A percentile compares a stretch with the other conserved stretches of the same genome.
Evolutionary conservation across 2,113 vertebrate species (phyloP).

Genomic region (Pollimyrus isidori): DNA sequence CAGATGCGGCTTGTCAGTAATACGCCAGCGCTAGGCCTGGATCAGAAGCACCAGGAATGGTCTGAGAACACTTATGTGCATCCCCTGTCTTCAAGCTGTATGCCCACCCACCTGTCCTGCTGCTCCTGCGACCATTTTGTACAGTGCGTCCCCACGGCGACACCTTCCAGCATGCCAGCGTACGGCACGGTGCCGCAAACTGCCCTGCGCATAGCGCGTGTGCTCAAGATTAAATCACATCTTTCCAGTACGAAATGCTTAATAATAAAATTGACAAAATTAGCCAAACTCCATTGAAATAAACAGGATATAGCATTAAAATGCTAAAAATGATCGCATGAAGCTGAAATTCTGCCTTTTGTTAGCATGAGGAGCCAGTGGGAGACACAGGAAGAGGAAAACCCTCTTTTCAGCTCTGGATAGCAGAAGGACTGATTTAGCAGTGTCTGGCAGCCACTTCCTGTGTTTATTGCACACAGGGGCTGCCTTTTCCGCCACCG

Average conservation of each 20-base stretch:
- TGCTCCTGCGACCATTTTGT: conserved; percentile 23
- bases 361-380: background rate
- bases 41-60: conserved; percentile 13
- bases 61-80: conserved; percentile 20
- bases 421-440: background rate
- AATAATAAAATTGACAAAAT: background rate
- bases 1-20: conserved; percentile 29
- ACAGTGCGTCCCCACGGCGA: background rate
- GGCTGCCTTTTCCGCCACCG: background rate
- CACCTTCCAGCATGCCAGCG: background rate
- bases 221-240: background rate
- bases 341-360: background rate
- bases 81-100: background rate
- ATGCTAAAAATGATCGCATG: background rate
- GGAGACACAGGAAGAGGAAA: background rate
- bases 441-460: background rate
- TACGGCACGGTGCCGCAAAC: background rate
- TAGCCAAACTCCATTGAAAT: background rate
- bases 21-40: conserved; percentile 13
- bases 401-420: background rate
- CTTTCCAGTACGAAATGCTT: background rate
- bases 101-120: background rate
- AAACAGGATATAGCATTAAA: background rate
- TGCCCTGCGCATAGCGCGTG: background rate
- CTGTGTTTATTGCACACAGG: background rate